Evolutionary conservation across 2,797 vertebrate species (phyloP).

Genomic region (Enteromius unitaeniatus): DNA sequence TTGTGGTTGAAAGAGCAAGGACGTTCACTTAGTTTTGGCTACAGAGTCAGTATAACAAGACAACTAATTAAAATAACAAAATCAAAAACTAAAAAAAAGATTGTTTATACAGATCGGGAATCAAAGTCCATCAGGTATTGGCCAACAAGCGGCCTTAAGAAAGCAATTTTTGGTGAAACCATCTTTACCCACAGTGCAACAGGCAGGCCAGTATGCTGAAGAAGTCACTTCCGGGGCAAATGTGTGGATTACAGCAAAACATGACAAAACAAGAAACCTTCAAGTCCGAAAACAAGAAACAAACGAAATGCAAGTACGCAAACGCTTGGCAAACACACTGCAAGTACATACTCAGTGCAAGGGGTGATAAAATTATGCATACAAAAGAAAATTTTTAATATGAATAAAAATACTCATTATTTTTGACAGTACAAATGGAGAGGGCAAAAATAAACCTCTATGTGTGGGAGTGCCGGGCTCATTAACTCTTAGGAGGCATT

Average conservation of each 20-base stretch:
- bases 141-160: slow-evolving; percentile 81
- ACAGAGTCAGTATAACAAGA: slow-evolving; percentile 52
- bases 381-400: slow-evolving; percentile 56
- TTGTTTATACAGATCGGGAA: background rate
- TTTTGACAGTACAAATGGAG: slow-evolving; percentile 65
- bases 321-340: background rate
- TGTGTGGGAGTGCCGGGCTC: slow-evolving; percentile 58
- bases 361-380: background rate
- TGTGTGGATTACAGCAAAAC: slow-evolving; percentile 73
- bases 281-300: slow-evolving; percentile 70
- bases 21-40: slow-evolving; percentile 7
- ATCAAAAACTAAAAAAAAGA: slow-evolving; percentile 48
- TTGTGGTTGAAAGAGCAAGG: background rate
- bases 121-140: slow-evolving; percentile 61
- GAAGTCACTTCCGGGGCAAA: slow-evolving; percentile 62
- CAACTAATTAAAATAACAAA: slow-evolving; percentile 53
- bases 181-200: slow-evolving; percentile 67
- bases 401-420: slow-evolving; percentile 52
- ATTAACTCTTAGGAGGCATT: slow-evolving; percentile 84
- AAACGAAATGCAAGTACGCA: slow-evolving; percentile 3
- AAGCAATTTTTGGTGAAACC: slow-evolving; percentile 59
- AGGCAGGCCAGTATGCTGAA: slow-evolving; percentile 59
- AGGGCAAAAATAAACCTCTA: slow-evolving; percentile 61
- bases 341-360: slow-evolving; percentile 9
- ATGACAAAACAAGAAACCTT: slow-evolving; percentile 65